phyloP scores from a whole-genome alignment of 92 coral and sea anemone genomes.

The Isaurus tuberculatus region DNA sequence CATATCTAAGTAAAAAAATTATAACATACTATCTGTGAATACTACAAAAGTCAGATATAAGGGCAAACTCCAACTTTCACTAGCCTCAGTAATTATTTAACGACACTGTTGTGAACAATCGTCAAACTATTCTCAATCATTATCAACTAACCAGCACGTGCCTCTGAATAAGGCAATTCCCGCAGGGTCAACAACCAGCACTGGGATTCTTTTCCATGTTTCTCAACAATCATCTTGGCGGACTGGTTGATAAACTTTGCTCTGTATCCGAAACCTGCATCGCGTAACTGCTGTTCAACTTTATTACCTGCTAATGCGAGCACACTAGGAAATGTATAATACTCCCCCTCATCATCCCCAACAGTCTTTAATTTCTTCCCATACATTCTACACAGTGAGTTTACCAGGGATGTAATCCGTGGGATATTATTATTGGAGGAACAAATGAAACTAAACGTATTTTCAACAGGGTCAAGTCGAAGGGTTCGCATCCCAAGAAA shows the following conservation, averaged over 20 bases:
- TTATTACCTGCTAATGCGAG: conserved; percentile 59
- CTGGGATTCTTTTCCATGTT: conserved; percentile 41
- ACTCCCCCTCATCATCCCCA: conserved; percentile 68
- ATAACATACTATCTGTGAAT: too few relatives aligned
- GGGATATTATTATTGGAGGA: conserved; percentile 95
- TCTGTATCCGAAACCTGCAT: conserved; percentile 95
- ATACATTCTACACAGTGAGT: conserved; percentile 77
- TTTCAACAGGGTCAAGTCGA: conserved; percentile 93
- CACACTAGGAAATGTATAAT: conserved; percentile 77
- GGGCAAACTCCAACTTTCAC: too few relatives aligned
- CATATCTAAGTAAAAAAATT: too few relatives aligned
- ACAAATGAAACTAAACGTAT: conserved; percentile 91
- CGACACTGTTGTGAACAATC: too few relatives aligned
- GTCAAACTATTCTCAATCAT: neutral
- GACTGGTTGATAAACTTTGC: conserved; percentile 86
- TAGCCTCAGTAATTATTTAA: too few relatives aligned
- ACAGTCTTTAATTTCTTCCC: conserved; percentile 66
- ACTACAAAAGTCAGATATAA: too few relatives aligned
- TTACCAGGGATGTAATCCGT: conserved; percentile 89
- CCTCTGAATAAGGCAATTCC: conserved; percentile 73
- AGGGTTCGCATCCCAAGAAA: conserved; percentile 83
- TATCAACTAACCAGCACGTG: conserved; percentile 75
- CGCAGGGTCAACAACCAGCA: conserved; percentile 84
- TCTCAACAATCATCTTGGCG: conserved; percentile 72
- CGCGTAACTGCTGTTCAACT: conserved; percentile 81